These are phyloP conservation scores for Mastomys natalensis DNA, from an alignment of 2,113 vertebrate genomes.

Conservation along the genomic window DNA sequence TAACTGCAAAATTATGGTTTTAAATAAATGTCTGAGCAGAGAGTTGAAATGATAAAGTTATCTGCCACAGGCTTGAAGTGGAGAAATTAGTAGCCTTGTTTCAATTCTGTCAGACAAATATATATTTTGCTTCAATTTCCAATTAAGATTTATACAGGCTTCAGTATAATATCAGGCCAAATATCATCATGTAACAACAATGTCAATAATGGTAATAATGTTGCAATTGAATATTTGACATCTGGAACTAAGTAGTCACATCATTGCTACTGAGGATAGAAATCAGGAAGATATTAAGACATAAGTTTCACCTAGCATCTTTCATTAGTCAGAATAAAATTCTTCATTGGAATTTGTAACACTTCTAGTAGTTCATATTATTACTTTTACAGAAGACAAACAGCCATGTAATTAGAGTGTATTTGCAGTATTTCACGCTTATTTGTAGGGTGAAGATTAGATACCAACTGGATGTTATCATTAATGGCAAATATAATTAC, in stretches of 20 bases:
- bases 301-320: conserved; percentile 73
- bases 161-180: conserved; percentile 38
- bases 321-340: conserved; percentile 78
- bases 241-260: conserved; percentile 74
- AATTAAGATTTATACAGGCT: conserved; percentile 35
- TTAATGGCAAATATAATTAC: conserved; percentile 79
- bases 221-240: conserved; percentile 69
- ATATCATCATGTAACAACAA: conserved; percentile 48
- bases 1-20: conserved; percentile 33
- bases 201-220: conserved; percentile 61
- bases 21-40: conserved; percentile 18
- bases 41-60: background rate
- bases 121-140: conserved; percentile 25
- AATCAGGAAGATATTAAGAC: conserved; percentile 69
- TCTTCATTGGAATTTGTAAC: conserved; percentile 78
- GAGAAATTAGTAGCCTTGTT: conserved; percentile 57
- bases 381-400: conserved; percentile 80
- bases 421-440: conserved; percentile 78
- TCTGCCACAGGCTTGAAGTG: background rate
- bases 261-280: conserved; percentile 64
- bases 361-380: conserved; percentile 79
- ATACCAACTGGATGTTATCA: conserved; percentile 79
- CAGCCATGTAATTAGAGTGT: conserved; percentile 83
- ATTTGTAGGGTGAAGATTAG: conserved; percentile 80
- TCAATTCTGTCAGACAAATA: conserved; percentile 3